Base-by-base conservation (phyloP, 2,888 invertebrate species). In the Andrena praecox region DNA sequence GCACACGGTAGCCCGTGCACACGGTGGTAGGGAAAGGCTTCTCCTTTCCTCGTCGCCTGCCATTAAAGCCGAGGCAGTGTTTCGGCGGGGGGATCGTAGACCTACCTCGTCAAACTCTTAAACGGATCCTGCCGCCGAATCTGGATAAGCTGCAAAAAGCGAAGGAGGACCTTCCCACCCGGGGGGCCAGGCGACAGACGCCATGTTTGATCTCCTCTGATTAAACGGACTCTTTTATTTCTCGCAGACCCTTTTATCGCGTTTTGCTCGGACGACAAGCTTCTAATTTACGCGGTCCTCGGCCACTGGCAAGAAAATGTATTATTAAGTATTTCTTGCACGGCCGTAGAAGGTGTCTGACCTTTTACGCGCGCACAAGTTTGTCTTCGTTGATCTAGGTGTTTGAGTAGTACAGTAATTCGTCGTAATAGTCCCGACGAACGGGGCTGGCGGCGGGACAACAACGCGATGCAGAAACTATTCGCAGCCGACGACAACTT, bases 11-110 rank as follows among this genome's bases (percentile, higher is more conserved):
- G 89, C 89, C 85, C 33, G 20, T 59, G 76, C 84, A 64, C 84
- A 72, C 84, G 67, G 67, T 78, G 72, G 76, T 83, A 86, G 85
- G 85, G 80, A 90, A 89, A 87, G 91, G 91, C 91, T 91, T 91
- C 92, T 82, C 87, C 85, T 87, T 90, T 89, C 84, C 85, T 86
- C 82, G 59, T 84, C 76, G 82, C 73, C 81, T 84, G 77, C 85
- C 80, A 76, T 89, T 90, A 88, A 91, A 91, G 85, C 82, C 84
- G 87, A 87, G 84, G 63, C 81, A 77, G 77, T 73, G 78, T 88
- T 86, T 86, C 82, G 20, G 20, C 0, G 48, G 16, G 54, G 24
- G 48, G 66, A 82, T 74, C 52, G 75, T 31, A 35, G 62, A 62
- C 54, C 76, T 54, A 56, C 63, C 70, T 76, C 66, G 72, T 72